Percentiles rank a stretch among this genome's conserved stretches.
These are phyloP conservation scores for Taphrorychus bicolor DNA, from an alignment of 2,888 invertebrate species.

Conservation along the genomic window DNA sequence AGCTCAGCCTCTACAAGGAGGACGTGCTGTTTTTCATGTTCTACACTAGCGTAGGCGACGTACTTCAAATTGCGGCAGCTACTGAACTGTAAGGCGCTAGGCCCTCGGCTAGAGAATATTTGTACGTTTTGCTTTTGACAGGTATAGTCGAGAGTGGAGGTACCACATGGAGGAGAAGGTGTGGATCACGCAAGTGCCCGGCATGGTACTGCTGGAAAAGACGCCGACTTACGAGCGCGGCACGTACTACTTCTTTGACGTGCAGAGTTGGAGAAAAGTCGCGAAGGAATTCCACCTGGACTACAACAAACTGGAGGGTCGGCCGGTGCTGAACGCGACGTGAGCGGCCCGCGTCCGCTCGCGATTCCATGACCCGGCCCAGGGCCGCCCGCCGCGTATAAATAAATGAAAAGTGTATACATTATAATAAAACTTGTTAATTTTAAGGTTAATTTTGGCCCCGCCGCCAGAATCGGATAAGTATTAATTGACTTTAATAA, in stretches of 20 bases:
- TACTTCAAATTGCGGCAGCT: conserved; percentile 96
- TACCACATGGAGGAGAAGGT: conserved; percentile 99
- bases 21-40: conserved; percentile 99
- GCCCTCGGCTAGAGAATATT: neutral
- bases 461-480: conserved; percentile 48
- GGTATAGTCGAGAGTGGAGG: conserved; percentile 98
- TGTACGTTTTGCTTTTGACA: conserved; percentile 57
- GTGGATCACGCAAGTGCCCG: conserved; percentile 98
- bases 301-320: conserved; percentile 97
- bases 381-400: conserved; percentile 47
- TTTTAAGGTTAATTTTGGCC: conserved; percentile 44
- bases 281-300: conserved; percentile 99
- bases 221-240: conserved; percentile 96
- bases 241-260: conserved; percentile 99
- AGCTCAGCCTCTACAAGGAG: conserved; percentile 97
- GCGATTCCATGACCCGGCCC: conserved; percentile 50
- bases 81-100: conserved; percentile 84
- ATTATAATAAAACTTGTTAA: conserved; percentile 50
- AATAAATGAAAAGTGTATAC: conserved; percentile 61
- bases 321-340: conserved; percentile 73
- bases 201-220: conserved; percentile 93
- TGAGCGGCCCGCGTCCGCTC: conserved; percentile 19
- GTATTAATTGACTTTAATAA: conserved; percentile 50
- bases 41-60: conserved; percentile 98
- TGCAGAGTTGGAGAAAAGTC: conserved; percentile 95